A percentile compares a stretch with the other conserved stretches of the same genome.
These are phyloP conservation scores for Dendrolimus punctatus DNA, from an alignment of 1,140 invertebrate species.

Conservation along the genomic window DNA sequence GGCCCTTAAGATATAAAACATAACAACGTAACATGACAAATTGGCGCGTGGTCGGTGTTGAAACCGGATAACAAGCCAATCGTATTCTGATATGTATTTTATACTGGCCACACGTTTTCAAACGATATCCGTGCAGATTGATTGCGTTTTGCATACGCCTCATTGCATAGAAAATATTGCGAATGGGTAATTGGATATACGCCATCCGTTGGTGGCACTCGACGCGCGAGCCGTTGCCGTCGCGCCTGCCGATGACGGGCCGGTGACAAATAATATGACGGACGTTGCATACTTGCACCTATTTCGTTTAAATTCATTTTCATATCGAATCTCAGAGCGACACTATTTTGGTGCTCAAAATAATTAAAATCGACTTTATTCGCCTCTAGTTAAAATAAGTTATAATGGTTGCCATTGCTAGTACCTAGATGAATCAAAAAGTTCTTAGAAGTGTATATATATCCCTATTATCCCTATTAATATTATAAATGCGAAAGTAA, in stretches of 20 bases:
- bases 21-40: too few relatives aligned
- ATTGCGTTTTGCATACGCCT: conserved; percentile 48
- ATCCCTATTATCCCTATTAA: too few relatives aligned
- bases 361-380: too few relatives aligned
- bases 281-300: conserved; percentile 52
- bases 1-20: too few relatives aligned
- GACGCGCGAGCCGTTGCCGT: conserved; percentile 23
- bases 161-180: conserved; percentile 65
- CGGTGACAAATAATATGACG: conserved; percentile 63
- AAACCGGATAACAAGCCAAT: neutral
- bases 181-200: conserved; percentile 63
- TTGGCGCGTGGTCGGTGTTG: too few relatives aligned
- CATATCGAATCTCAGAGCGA: conserved; percentile 17
- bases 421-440: too few relatives aligned
- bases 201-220: conserved; percentile 44
- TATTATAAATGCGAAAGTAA: too few relatives aligned
- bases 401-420: too few relatives aligned
- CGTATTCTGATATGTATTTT: too few relatives aligned
- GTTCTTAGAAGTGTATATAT: too few relatives aligned
- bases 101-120: neutral
- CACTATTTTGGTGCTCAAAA: conserved; percentile 8
- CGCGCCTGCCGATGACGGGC: conserved; percentile 47
- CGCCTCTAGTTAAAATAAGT: too few relatives aligned
- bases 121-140: conserved; percentile 27
- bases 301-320: conserved; percentile 43